A percentile compares a stretch with the other conserved stretches of the same genome.
phyloP scores from a whole-genome alignment of 2,113 vertebrate genomes.

The Pseudorhombus dupliciocellatus region DNA sequence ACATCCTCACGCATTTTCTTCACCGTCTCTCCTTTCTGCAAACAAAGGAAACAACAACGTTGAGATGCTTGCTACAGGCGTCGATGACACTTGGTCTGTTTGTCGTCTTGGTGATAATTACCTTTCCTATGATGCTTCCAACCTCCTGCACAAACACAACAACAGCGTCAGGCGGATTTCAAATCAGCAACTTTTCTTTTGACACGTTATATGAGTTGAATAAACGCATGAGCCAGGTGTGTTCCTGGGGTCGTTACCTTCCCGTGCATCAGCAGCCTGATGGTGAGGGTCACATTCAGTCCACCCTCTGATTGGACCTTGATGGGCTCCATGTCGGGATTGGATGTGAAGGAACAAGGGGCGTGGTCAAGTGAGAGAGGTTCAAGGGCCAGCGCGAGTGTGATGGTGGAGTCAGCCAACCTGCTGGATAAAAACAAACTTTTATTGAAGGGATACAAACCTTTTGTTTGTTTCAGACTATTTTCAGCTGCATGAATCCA shows the following conservation, averaged over 20 bases:
- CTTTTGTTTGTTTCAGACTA: no score
- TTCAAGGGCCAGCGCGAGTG: slow-evolving; percentile 71
- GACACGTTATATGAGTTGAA: not conserved
- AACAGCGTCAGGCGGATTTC: not conserved
- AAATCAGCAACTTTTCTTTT: not conserved
- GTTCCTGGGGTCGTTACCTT: slow-evolving; percentile 82
- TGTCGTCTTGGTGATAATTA: slow-evolving; percentile 64
- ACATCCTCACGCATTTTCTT: slow-evolving; percentile 99
- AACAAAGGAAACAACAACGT: slow-evolving; percentile 26
- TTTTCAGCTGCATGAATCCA: no score
- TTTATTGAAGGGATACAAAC: not conserved
- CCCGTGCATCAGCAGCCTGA: slow-evolving; percentile 97
- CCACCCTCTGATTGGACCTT: slow-evolving; percentile 96
- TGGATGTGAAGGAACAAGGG: slow-evolving; percentile 73
- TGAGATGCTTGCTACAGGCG: not conserved
- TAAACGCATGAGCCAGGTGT: no score
- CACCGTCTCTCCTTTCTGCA: slow-evolving; percentile 98
- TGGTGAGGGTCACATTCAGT: slow-evolving; percentile 97
- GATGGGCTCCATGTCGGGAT: slow-evolving; percentile 92
- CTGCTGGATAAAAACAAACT: slow-evolving; percentile 56
- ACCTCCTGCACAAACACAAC: slow-evolving; percentile 87
- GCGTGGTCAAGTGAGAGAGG: slow-evolving; percentile 61
- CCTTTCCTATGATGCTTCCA: slow-evolving; percentile 99
- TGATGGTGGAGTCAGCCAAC: slow-evolving; percentile 83
- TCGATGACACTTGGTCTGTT: slow-evolving; percentile 12